Evolutionary conservation across 2,113 vertebrate species (phyloP), one percentile per base, ranked within the genome.

Genomic region (Megaleporinus macrocephalus): DNA sequence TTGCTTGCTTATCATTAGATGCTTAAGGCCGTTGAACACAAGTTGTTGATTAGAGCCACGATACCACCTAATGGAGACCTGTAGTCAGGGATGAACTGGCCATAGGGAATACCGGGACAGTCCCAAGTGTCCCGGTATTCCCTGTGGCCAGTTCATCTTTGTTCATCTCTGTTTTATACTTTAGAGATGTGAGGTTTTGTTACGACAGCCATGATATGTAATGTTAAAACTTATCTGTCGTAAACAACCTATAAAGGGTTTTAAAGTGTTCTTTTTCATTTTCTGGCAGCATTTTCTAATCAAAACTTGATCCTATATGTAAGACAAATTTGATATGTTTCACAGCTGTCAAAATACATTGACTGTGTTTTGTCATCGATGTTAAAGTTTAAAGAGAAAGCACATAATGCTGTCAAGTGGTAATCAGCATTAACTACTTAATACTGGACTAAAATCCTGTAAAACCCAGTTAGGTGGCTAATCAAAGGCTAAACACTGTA

Each of bases 1-100:
- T 70, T 77, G 83, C 78, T 70, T 29, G 5, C 4, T 13, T 0
- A 87, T 88, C 85, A 87, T 71, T 90, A 86, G 83, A 89, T 86
- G 78, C 89, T 53, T 75, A 6, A 71, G 11, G 13, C 14, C 29
- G 0, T 20, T 30, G 29, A 10, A 78, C 65, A 78, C 65, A 78
- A 71, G 33, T 29, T 29, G 16, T 36, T 29, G 24, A 29, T 10
- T 44, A 44, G 41, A 4, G 26, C 18, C 62, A 36, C 18, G 22
- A 22, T 20, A 4, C 65, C n/a, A 18, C 65, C 65, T 36, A 68
- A 18, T 68, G 65, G 5, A 18, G 12, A 3, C 5, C 26, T 30
- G 44, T 10, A 11, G 44, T 10, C 13, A n/a, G n/a, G n/a, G n/a
- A n/a, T n/a, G n/a, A n/a, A n/a, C n/a, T n/a, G n/a, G n/a, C n/a